Base-by-base conservation (phyloP, 2,113 vertebrate species). In the Dipodomys spectabilis region DNA sequence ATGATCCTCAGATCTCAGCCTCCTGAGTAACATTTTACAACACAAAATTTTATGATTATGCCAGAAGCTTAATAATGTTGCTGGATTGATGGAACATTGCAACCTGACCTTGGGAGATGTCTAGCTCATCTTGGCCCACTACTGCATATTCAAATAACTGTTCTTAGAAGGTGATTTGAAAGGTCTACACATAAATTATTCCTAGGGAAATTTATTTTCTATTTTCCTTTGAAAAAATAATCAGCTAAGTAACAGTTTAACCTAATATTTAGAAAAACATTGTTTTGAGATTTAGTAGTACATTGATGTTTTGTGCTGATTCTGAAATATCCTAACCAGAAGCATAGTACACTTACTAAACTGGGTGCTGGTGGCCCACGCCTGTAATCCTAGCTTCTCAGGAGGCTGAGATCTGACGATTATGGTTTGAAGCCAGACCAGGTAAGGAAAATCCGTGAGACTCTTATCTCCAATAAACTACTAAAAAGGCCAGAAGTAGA, bases 261-360 rank as follows among this genome's bases (percentile, higher is more conserved):
- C 16, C 75, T 92, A 64, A 69, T n/a, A 68, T 39, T 75, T 35
- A 94, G 65, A 91, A 71, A 80, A 8, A 30, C 2, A 57, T 27
- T n/a, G 25, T 44, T 89, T 91, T 22, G 60, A 57, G 53, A 57
- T 57, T 57, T 57, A 57, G 53, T 57, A 13, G 15, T 57, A 16
- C 53, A 57, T 13, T 39, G 15, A 57, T 13, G 53, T 57, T 57
- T 57, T 57, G 53, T 18, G 15, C 53, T 57, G 0, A 57, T 16
- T 57, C 53, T 57, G 53, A 13, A 57, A 57, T 13, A 57, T 57
- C 15, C 53, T 57, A 57, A 57, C 53, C 53, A 57, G 53, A 57
- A 57, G 53, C 16, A 57, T 13, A 13, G 13, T 57, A 57, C 15
- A 16, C 15, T 57, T 57, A 57, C 53, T 57, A 57, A 57, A 57